Conservation (phyloP, 2,888 invertebrate species). For the Tetramorium bicarinatum region DNA sequence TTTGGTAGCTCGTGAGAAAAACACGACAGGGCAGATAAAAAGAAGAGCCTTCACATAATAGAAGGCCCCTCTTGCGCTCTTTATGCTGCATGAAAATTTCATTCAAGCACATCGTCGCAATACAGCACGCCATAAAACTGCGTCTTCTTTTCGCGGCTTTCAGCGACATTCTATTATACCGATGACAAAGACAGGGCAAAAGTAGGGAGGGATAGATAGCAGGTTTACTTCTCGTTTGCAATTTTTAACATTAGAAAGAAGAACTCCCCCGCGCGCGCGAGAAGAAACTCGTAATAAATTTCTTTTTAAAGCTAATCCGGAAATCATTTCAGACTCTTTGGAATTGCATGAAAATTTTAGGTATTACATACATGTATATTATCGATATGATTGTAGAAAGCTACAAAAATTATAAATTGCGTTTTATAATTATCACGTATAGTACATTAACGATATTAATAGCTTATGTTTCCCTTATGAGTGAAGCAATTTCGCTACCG, state of each 20-base stretch:
- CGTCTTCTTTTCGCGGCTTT: conserved; percentile 33
- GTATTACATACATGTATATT: background rate
- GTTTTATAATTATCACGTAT: background rate
- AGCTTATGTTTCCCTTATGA: background rate
- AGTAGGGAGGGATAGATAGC: background rate
- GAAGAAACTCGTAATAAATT: background rate
- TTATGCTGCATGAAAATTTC: conserved; percentile 57
- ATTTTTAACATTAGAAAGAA: conserved; percentile 10
- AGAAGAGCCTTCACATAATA: conserved; percentile 53
- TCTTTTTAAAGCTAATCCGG: background rate
- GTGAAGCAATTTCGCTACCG: conserved; percentile 23
- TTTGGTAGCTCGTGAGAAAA: conserved; percentile 57
- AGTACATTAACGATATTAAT: background rate
- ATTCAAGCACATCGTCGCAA: conserved; percentile 49
- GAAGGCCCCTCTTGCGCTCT: conserved; percentile 32
- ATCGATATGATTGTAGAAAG: background rate
- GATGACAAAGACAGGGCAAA: conserved; percentile 18
- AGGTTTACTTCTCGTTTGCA: background rate
- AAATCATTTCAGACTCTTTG: background rate
- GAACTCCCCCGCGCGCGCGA: no score
- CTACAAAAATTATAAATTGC: background rate
- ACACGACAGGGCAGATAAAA: conserved; percentile 49
- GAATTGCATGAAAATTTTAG: background rate
- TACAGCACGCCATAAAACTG: conserved; percentile 30
- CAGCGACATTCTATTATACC: conserved; percentile 41